phyloP scores from a whole-genome alignment of 2,113 vertebrate species.

The Canis aureus region DNA sequence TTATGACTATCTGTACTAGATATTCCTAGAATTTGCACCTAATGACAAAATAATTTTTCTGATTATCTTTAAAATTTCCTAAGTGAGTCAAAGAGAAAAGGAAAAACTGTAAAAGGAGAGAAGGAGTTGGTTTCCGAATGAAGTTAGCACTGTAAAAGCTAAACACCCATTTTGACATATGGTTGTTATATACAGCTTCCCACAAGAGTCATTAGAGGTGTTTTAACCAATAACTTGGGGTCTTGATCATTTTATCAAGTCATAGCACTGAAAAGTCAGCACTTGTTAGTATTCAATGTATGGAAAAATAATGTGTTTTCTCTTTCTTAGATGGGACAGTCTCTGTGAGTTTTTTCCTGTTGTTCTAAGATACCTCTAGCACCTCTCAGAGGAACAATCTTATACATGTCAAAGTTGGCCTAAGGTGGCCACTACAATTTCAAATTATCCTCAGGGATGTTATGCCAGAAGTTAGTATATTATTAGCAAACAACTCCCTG shows the following conservation, averaged over 20 bases:
- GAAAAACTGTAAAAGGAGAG: neutral
- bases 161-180: neutral
- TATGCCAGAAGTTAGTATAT: neutral
- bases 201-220: neutral
- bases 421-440: neutral
- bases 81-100: neutral
- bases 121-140: neutral
- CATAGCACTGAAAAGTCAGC: neutral
- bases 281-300: neutral
- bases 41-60: neutral
- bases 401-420: neutral
- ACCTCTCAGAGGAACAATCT: neutral
- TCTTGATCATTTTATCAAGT: neutral
- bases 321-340: neutral
- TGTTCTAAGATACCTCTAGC: neutral
- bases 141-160: conserved; percentile 5
- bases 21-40: neutral
- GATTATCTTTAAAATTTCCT: conserved; percentile 40
- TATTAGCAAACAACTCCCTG: neutral
- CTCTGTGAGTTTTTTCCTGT: neutral
- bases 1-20: neutral
- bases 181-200: neutral
- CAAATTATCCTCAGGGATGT: neutral
- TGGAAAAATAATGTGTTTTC: neutral
- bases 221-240: neutral